Conservation (phyloP, 2,113 vertebrate genomes). For the Dasyornis broadbenti region DNA sequence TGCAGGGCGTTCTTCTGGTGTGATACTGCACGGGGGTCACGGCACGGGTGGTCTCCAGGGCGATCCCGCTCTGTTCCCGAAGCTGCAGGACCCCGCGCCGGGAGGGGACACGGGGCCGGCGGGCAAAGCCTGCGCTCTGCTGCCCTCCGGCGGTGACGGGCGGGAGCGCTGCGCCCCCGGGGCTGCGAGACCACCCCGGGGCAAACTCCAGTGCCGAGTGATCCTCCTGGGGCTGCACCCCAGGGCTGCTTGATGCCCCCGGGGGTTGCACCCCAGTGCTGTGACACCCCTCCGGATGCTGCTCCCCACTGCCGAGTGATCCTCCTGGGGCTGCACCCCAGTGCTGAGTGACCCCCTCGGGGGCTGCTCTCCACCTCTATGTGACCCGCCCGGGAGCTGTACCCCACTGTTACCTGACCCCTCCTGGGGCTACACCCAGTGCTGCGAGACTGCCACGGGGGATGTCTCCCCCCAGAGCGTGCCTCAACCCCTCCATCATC, state of each 20-base stretch:
- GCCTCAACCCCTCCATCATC: background rate
- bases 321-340: too few species aligned
- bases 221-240: accelerated
- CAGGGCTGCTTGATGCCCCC: too few species aligned
- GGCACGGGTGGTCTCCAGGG: accelerated
- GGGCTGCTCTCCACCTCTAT: background rate
- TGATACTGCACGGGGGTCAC: accelerated
- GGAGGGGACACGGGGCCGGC: background rate
- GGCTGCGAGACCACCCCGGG: background rate
- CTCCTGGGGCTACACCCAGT: background rate
- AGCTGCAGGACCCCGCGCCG: background rate
- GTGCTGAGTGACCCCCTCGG: accelerated
- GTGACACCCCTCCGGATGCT: background rate
- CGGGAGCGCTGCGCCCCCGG: background rate
- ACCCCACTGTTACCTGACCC: too few species aligned
- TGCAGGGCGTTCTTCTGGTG: background rate
- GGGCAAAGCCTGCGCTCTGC: conserved; percentile 14
- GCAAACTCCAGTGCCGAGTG: background rate
- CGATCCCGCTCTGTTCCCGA: background rate
- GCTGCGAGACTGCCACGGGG: background rate
- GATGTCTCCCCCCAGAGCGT: background rate
- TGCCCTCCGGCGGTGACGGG: background rate
- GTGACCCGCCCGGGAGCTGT: too few species aligned
- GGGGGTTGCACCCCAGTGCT: accelerated
- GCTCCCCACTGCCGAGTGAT: too few species aligned